These are phyloP conservation scores for Aricia artaxerxes DNA, from an alignment of 2,888 invertebrate species.

Conservation along the genomic window DNA sequence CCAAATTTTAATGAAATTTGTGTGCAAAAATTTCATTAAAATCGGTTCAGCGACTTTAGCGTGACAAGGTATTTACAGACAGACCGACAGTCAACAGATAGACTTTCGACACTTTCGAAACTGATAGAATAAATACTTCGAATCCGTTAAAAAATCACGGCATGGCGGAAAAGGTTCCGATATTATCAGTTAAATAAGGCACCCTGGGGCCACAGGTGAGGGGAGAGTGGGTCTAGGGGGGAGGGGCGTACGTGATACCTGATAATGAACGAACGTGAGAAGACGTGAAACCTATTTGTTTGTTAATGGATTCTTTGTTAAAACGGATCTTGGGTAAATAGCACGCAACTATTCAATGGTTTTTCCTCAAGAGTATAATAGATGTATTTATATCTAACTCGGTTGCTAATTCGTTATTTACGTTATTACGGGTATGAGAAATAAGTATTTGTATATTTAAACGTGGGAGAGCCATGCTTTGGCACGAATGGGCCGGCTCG, in stretches of 20 bases:
- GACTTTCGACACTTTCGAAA: too few relatives aligned
- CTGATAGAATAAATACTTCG: background rate
- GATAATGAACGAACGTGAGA: conserved; percentile 23
- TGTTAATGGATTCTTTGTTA: conserved; percentile 25
- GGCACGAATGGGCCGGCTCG: too few relatives aligned
- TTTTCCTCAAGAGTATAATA: background rate
- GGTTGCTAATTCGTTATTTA: too few relatives aligned
- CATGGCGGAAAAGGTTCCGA: background rate
- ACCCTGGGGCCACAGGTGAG: background rate
- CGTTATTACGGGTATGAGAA: too few relatives aligned
- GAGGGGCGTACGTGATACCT: conserved; percentile 10
- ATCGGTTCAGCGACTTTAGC: too few relatives aligned
- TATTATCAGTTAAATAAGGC: conserved; percentile 1
- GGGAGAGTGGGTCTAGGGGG: background rate
- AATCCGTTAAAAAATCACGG: background rate
- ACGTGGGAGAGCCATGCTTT: too few relatives aligned
- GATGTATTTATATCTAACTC: background rate
- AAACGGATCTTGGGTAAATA: background rate
- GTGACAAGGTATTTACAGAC: too few relatives aligned
- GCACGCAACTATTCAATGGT: background rate
- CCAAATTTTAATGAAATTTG: too few relatives aligned
- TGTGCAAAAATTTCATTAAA: too few relatives aligned
- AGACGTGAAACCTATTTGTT: conserved; percentile 6
- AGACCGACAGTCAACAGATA: too few relatives aligned
- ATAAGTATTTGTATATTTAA: too few relatives aligned